A percentile compares a stretch with the other conserved stretches of the same genome.
Evolutionary conservation across 2,888 invertebrate species (phyloP).

Genomic region (Campopleginae sp.): DNA sequence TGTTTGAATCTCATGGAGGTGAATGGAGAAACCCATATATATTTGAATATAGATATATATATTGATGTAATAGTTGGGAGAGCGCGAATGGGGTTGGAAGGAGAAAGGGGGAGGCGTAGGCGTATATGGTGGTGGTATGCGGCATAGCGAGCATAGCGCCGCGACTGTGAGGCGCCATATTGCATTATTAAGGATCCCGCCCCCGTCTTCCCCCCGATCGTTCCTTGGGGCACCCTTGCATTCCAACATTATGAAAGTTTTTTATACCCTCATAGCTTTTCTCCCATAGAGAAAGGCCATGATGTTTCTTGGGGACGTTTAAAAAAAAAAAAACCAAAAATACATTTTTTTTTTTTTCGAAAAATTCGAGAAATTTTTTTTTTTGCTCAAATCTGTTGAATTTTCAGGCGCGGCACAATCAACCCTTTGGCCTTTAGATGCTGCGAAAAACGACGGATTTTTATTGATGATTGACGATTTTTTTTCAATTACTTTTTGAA

Average conservation of each 20-base stretch:
- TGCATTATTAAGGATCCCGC: constrained; percentile 83
- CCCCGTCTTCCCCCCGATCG: constrained; percentile 46
- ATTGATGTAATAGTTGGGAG: constrained; percentile 42
- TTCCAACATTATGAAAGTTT: constrained; percentile 83
- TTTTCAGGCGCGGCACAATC: not conserved
- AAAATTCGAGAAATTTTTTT: not conserved
- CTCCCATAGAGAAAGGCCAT: constrained; percentile 68
- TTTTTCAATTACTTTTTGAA: not conserved
- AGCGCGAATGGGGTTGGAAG: constrained; percentile 67
- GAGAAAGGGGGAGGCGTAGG: constrained; percentile 70
- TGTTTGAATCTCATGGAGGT: not conserved
- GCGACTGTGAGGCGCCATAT: constrained; percentile 82
- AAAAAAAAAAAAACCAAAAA: constrained; percentile 1
- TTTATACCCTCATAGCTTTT: constrained; percentile 70
- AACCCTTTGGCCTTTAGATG: not conserved
- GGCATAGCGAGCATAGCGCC: constrained; percentile 83
- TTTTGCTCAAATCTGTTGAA: not conserved
- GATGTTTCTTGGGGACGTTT: constrained; percentile 55
- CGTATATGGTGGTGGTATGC: constrained; percentile 81
- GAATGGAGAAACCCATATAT: constrained; percentile 13
- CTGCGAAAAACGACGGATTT: not conserved
- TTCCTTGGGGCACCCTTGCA: constrained; percentile 73
- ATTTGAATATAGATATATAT: constrained; percentile 25
- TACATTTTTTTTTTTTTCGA: not conserved
- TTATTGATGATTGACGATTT: not conserved